Evolutionary conservation across 1,140 invertebrate species (phyloP).

Genomic region (Anastatus disparis): DNA sequence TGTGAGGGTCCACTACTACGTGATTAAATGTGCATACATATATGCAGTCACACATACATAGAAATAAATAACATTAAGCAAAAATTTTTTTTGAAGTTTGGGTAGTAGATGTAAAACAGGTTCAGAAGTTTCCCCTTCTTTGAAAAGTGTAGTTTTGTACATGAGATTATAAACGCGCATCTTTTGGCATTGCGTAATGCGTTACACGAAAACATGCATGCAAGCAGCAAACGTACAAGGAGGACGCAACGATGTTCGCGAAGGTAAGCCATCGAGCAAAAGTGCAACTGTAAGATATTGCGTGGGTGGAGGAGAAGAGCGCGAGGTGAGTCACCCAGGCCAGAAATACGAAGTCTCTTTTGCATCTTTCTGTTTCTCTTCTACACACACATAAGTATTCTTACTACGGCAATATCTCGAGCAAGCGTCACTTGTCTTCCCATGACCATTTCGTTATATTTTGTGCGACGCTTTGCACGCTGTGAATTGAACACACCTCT

Average conservation of each 20-base stretch:
- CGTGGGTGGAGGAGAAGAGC: conserved; percentile 46
- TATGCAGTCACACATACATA: no score
- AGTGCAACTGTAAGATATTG: conserved; percentile 38
- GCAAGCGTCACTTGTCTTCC: conserved; percentile 15
- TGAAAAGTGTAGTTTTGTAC: background rate
- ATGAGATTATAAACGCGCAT: background rate
- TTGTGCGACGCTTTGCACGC: conserved; percentile 1
- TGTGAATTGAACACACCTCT: background rate
- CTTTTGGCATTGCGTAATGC: conserved; percentile 13
- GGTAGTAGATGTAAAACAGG: background rate
- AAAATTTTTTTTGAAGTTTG: background rate
- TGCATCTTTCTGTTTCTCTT: background rate
- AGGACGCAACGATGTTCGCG: background rate
- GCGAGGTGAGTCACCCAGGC: conserved; percentile 48
- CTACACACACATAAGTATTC: background rate
- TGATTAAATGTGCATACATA: no score
- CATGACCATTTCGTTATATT: background rate
- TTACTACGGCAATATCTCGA: background rate
- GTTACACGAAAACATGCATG: conserved; percentile 27
- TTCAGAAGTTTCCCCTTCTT: background rate
- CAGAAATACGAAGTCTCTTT: conserved; percentile 38
- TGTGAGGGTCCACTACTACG: no score
- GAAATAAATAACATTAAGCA: no score
- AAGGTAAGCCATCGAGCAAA: conserved; percentile 24
- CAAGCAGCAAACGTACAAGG: background rate